Evolutionary conservation across 1,140 invertebrate species (phyloP).

Genomic region (Eumeta japonica): DNA sequence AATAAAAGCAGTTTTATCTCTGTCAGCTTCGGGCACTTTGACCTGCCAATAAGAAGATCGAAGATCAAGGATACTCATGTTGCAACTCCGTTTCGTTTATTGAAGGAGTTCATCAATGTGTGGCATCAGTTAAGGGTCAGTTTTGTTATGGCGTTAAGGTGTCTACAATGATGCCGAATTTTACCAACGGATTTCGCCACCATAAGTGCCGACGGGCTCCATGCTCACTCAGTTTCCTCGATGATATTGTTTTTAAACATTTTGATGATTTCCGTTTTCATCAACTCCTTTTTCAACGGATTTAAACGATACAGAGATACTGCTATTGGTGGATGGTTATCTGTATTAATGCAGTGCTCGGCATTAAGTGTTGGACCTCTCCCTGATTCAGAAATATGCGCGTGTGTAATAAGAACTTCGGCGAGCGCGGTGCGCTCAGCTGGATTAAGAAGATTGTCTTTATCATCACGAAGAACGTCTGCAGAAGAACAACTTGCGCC

Average conservation of each 20-base stretch:
- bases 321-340: background rate
- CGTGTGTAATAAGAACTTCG: too few species aligned
- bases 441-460: too few species aligned
- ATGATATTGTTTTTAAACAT: background rate
- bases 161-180: background rate
- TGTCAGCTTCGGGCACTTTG: constrained; percentile 11
- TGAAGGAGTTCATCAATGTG: background rate
- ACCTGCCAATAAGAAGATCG: background rate
- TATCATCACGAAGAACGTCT: too few species aligned
- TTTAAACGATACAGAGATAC: background rate
- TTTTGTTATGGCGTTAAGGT: background rate
- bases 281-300: background rate
- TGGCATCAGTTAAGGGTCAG: background rate
- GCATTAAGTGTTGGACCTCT: too few species aligned
- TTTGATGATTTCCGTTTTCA: background rate
- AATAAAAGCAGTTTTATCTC: constrained; percentile 51
- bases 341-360: background rate
- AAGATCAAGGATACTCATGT: background rate
- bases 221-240: background rate
- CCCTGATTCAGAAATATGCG: too few species aligned
- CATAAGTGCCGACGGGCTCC: background rate
- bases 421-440: too few species aligned
- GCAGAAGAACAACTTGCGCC: too few species aligned
- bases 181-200: background rate
- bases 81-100: background rate